phyloP scores from a whole-genome alignment of 2,888 invertebrate species.

The Cryptus viduatorius region DNA sequence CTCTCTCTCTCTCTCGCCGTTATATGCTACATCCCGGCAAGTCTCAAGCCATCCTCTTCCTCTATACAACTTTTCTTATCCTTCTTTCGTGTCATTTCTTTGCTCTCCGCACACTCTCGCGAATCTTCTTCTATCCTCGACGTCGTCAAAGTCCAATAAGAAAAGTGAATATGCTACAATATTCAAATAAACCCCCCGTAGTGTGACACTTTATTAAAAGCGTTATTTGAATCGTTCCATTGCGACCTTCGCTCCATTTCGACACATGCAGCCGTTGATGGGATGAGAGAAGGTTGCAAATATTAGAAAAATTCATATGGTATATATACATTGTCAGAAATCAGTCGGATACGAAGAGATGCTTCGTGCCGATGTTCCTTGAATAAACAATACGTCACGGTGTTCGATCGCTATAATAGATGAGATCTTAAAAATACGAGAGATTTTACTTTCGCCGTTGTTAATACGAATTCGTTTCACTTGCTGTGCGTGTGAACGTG shows the following conservation, averaged over 20 bases:
- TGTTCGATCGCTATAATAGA: background rate
- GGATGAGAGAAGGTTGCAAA: slow-evolving; percentile 10
- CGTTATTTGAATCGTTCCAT: slow-evolving; percentile 79
- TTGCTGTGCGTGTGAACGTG: slow-evolving; percentile 4
- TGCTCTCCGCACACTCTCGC: slow-evolving; percentile 49
- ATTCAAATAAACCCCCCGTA: slow-evolving; percentile 80
- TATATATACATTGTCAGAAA: background rate
- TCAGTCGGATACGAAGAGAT: background rate
- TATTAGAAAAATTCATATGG: background rate
- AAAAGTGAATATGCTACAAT: slow-evolving; percentile 84
- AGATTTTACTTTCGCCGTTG: slow-evolving; percentile 35
- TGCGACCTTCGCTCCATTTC: slow-evolving; percentile 1
- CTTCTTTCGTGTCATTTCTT: slow-evolving; percentile 54
- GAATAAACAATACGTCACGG: background rate
- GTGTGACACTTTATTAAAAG: slow-evolving; percentile 84
- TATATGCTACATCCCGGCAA: slow-evolving; percentile 37
- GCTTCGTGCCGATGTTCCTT: too few species aligned
- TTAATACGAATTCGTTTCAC: slow-evolving; percentile 17
- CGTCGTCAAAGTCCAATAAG: slow-evolving; percentile 74
- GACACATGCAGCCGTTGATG: background rate
- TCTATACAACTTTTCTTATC: slow-evolving; percentile 55
- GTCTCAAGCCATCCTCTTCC: slow-evolving; percentile 56
- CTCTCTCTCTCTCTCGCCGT: slow-evolving; percentile 46
- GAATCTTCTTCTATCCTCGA: slow-evolving; percentile 49
- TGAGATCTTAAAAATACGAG: slow-evolving; percentile 47